These are phyloP conservation scores for Stenichneumon culpator DNA, from an alignment of 2,888 invertebrate species.

Conservation along the genomic window DNA sequence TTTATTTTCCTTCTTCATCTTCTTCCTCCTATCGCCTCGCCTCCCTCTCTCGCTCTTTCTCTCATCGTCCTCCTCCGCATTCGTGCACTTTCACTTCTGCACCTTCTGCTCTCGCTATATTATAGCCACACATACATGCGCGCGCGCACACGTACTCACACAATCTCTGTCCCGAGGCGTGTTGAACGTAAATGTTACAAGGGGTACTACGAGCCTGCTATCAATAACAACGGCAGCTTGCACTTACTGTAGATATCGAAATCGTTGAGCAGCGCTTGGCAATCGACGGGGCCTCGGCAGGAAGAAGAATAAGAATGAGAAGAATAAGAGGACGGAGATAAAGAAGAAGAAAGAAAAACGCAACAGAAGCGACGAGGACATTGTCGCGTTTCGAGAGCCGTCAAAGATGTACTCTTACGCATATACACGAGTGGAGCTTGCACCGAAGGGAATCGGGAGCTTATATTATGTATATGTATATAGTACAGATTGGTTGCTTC, in stretches of 20 bases:
- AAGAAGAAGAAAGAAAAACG: conserved; percentile 8
- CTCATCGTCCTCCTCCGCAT: conserved; percentile 46
- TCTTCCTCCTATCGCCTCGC: background rate
- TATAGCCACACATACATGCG: conserved; percentile 60
- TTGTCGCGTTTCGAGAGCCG: conserved; percentile 60
- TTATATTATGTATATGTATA: conserved; percentile 18
- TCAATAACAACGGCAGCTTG: conserved; percentile 49
- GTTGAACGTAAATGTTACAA: conserved; percentile 63
- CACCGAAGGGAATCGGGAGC: conserved; percentile 13
- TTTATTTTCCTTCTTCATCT: conserved; percentile 37
- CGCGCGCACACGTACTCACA: conserved; percentile 3
- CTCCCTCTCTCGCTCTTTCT: conserved; percentile 25
- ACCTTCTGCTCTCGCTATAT: conserved; percentile 62
- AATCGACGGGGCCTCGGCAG: background rate
- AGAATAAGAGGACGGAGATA: conserved; percentile 8
- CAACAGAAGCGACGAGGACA: conserved; percentile 50
- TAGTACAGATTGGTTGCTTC: conserved; percentile 43
- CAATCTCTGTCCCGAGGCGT: conserved; percentile 23
- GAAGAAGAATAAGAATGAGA: background rate
- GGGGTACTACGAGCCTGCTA: conserved; percentile 48
- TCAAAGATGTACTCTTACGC: conserved; percentile 46
- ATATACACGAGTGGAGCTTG: conserved; percentile 49
- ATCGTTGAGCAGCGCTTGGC: conserved; percentile 23
- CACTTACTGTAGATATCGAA: conserved; percentile 38
- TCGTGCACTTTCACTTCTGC: conserved; percentile 47